Evolutionary conservation across 2,797 vertebrate species (phyloP).

Genomic region (Eupleurogrammus muticus): DNA sequence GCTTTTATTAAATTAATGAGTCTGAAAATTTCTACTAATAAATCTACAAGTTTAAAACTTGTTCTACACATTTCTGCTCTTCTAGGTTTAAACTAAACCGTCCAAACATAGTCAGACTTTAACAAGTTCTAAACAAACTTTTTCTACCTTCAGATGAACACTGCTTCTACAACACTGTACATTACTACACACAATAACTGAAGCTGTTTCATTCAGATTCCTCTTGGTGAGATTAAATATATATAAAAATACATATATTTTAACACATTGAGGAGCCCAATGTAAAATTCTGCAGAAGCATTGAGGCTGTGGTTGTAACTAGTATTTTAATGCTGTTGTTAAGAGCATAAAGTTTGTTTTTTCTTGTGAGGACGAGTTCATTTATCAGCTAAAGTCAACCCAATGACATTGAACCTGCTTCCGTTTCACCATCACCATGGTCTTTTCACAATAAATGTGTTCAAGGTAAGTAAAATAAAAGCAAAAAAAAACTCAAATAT

Average conservation of each 20-base stretch:
- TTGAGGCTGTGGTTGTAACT: too few species aligned
- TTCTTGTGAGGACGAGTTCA: too few species aligned
- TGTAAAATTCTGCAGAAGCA: slow-evolving; percentile 12
- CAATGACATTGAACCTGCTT: too few species aligned
- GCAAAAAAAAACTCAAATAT: too few species aligned
- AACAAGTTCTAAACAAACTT: slow-evolving; percentile 36
- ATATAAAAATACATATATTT: slow-evolving; percentile 1
- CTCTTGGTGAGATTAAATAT: not conserved
- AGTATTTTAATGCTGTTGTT: too few species aligned
- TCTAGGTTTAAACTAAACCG: slow-evolving; percentile 33
- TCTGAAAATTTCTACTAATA: not conserved
- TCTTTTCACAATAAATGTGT: too few species aligned
- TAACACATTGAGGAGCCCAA: not conserved
- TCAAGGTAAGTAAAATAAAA: too few species aligned
- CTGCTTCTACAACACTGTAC: slow-evolving; percentile 42
- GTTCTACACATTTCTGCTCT: slow-evolving; percentile 17
- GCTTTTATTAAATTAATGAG: not conserved
- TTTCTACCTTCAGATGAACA: slow-evolving; percentile 15
- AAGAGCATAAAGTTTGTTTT: too few species aligned
- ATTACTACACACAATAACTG: slow-evolving; percentile 35
- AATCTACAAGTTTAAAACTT: slow-evolving; percentile 10
- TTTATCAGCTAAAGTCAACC: too few species aligned
- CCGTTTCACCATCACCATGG: too few species aligned
- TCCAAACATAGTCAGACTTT: slow-evolving; percentile 63
- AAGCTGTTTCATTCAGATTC: slow-evolving; percentile 17